Evolutionary conservation across 2,797 vertebrate genomes (phyloP), one percentile per base, ranked within the genome.

Genomic region (Sandelia bainsii): DNA sequence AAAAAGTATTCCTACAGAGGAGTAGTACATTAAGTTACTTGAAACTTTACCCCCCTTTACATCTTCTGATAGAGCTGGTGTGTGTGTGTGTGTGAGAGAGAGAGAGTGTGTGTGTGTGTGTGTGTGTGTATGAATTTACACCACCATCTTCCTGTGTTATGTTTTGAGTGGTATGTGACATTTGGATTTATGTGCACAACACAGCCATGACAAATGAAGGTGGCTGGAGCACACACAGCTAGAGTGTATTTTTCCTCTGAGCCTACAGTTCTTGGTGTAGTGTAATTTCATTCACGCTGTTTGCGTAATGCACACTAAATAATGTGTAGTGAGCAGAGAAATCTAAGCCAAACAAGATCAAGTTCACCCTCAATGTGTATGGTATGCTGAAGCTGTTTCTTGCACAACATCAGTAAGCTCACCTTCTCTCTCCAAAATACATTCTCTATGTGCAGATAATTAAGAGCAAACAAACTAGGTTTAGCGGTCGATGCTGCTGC

Each of bases 161-260:
- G 59, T 51, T 73, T 29, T 50, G 25, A 11, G 22, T 42, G 44
- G 60, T 75, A 8, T 39, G 37, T 72, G 75, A 72, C 58, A 58
- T 82, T 75, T 77, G 46, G 48, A 12, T 54, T 56, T 5, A 34
- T 56, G 45, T 75, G 67, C 19, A 62, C 20, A 83, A 70, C 60
- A n/a, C 5, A 19, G 13, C 50, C 29, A 4, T 59, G 44, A 49
- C 27, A 39, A 29, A 51, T 4, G 22, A 37, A 59, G 71, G 50
- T 32, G 69, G 52, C 32, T 27, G 61, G 4, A 13, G 45, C 39
- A 5, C 50, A 59, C 13, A 2, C 13, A 11, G 56, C 9, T 42
- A 19, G 44, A 49, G 17, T 5, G 14, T 46, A 6, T 16, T 23
- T 25, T 39, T 40, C 39, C 37, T 34, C 23, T 29, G 16, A 32